Percentiles rank a stretch among this genome's conserved stretches.
Conservation (phyloP, 2,113 vertebrate species). For the Crotalus horridus region DNA sequence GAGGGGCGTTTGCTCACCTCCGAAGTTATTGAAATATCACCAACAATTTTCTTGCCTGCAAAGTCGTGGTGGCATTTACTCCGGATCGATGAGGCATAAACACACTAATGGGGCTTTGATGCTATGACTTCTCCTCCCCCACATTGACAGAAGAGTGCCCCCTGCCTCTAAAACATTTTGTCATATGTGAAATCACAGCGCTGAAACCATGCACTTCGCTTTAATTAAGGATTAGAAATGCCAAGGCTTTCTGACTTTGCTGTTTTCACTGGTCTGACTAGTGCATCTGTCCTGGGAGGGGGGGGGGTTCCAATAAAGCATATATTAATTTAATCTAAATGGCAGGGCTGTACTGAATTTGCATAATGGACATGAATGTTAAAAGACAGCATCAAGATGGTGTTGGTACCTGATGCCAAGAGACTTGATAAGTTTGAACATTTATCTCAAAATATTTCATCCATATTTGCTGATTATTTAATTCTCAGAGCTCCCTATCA, state of each 20-base stretch:
- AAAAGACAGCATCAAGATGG: neutral
- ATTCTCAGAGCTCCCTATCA: neutral
- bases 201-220: neutral
- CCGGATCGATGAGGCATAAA: neutral
- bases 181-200: neutral
- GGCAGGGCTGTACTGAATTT: neutral
- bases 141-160: neutral
- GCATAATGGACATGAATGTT: neutral
- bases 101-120: neutral
- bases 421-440: neutral
- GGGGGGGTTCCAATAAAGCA: neutral
- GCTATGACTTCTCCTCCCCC: neutral
- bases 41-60: neutral
- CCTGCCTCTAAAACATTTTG: neutral
- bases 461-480: neutral
- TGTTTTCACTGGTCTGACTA: neutral
- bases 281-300: neutral
- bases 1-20: neutral
- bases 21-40: neutral
- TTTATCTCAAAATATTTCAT: conserved; percentile 5
- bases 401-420: neutral
- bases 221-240: conserved; percentile 3
- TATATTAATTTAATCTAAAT: conserved; percentile 15
- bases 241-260: neutral
- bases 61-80: neutral